phyloP scores from a whole-genome alignment of 1,140 invertebrate species.

The Amyelois transitella region DNA sequence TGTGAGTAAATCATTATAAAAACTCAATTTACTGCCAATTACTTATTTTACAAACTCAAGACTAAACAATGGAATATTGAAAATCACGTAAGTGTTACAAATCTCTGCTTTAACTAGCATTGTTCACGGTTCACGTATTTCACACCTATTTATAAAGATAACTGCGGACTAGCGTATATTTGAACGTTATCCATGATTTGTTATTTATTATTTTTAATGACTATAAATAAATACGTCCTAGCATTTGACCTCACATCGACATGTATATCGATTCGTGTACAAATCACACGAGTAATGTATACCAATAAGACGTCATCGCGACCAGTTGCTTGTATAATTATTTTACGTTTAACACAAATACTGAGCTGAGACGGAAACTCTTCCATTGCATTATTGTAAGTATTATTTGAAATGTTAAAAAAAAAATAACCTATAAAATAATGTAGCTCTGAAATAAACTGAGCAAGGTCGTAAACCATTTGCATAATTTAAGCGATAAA shows the following conservation, averaged over 20 bases:
- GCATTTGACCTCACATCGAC: background rate
- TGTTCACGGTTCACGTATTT: background rate
- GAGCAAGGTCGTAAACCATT: constrained; percentile 15
- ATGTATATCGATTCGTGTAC: background rate
- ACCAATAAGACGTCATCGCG: background rate
- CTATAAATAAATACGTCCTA: background rate
- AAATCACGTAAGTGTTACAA: background rate
- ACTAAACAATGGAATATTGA: background rate
- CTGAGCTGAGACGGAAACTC: no score
- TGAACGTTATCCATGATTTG: background rate
- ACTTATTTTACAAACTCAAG: background rate
- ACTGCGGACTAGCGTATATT: background rate
- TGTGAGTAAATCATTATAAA: no score
- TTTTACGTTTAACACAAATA: background rate
- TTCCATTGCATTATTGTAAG: no score
- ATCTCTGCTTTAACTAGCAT: background rate
- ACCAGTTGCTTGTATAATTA: background rate
- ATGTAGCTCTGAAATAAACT: background rate
- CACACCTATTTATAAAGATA: background rate
- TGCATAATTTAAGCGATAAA: background rate
- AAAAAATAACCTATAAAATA: background rate
- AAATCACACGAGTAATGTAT: background rate
- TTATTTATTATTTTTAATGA: background rate
- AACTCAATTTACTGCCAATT: background rate
- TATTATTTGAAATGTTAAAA: no score